Conservation (phyloP, 2,797 vertebrate species). For the Muscicapa comitata region DNA sequence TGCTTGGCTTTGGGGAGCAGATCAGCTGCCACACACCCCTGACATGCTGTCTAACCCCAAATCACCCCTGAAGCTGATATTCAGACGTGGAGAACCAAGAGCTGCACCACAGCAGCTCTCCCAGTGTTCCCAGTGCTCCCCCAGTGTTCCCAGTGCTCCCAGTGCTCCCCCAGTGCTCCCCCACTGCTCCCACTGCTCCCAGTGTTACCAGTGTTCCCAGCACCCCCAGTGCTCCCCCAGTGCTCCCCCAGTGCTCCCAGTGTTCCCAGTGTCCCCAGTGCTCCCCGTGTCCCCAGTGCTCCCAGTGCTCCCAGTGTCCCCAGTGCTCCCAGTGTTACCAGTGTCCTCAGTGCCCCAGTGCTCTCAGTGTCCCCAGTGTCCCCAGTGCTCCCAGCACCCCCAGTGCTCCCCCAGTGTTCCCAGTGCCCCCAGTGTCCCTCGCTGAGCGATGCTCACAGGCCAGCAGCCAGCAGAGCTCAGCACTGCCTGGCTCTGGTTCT, state of each 20-base stretch:
- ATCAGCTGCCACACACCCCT: fast-evolving
- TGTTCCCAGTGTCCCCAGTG: background rate
- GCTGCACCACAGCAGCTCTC: background rate
- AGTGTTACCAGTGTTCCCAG: no score
- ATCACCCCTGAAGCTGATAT: background rate
- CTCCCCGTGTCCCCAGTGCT: background rate
- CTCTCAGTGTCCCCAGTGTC: no score
- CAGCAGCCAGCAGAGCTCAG: constrained; percentile 36
- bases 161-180: background rate
- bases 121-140: no score
- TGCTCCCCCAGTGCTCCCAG: background rate
- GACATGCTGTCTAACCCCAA: background rate
- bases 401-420: no score
- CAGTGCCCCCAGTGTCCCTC: background rate
- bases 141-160: background rate
- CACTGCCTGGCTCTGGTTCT: background rate
- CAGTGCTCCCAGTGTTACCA: no score
- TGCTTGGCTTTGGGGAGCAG: background rate
- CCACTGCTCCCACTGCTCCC: background rate
- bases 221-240: background rate
- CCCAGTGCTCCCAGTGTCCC: background rate
- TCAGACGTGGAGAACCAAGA: background rate
- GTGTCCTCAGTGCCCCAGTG: no score
- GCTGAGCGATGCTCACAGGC: background rate
- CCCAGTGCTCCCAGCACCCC: background rate